Evolutionary conservation across 1,140 invertebrate species (phyloP), one percentile per base, ranked within the genome.

Genomic region (Drosophila orena): DNA sequence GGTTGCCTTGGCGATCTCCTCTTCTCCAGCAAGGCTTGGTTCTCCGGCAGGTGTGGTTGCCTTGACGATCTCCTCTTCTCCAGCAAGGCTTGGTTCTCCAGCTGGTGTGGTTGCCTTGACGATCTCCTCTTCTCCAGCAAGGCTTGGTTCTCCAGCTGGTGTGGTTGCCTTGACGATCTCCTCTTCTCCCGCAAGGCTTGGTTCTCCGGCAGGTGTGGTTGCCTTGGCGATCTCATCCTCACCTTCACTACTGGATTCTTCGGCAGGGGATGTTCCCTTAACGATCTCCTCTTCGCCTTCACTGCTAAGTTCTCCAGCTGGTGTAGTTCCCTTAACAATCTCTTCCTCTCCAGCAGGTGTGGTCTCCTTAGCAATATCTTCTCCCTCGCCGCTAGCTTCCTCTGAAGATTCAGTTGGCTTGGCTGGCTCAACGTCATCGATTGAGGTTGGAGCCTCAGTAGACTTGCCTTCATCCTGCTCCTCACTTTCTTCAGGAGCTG

Each of bases 381-480:
- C 49, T 7, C 38, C 59, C 3, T 71, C 57, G 11, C 46, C 42
- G 57, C 71, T 66, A 24, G 64, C 72, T 46, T 65, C 68, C 47
- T 58, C 64, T 11, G 65, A 12, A 6, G 70, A 52, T n/a, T 54
- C 38, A 0, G 71, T 76, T 12, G 71, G 73, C 73, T 76, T 76
- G 15, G 14, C 22, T 12, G 47, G 30, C 4, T 73, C 69, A 10
- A 11, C 6, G 34, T 73, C 68, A 37, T 59, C 35, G 35, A 8
- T 61, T 7, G n/a, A 42, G 14, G 55, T 14, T 53, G 69, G 69
- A 42, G 35, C 42, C 14, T 15, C 12, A 30, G 70, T 73, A 4
- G 70, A 22, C 42, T 73, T 73, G 46, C n/a, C 14, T 27, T 59
- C 47, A 17, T 71, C 44, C 15, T 34, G 65, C 12, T 70, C 50